phyloP scores from a whole-genome alignment of 2,797 vertebrate species.

The Malurus leucopterus region DNA sequence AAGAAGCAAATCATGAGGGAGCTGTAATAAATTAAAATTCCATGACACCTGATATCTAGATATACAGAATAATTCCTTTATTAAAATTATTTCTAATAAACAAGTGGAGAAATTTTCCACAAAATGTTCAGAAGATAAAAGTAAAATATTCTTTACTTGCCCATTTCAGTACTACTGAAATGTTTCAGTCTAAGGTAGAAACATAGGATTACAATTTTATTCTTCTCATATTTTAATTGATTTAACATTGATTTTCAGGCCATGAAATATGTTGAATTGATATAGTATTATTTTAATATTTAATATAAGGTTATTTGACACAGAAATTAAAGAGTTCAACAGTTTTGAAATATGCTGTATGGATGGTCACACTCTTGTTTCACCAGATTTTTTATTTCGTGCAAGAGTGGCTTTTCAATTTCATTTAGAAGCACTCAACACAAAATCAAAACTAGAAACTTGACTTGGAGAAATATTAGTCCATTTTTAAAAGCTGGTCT shows the following conservation, averaged over 20 bases:
- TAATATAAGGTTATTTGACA: background rate
- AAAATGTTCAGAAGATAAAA: background rate
- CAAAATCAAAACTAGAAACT: background rate
- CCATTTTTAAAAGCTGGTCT: background rate
- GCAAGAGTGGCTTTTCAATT: background rate
- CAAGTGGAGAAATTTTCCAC: background rate
- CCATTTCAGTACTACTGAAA: background rate
- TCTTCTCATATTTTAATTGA: background rate
- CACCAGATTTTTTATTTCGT: background rate
- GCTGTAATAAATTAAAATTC: background rate
- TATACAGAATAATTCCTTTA: background rate
- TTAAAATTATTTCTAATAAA: background rate
- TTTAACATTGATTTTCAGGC: background rate
- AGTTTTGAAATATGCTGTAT: background rate
- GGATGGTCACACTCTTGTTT: background rate
- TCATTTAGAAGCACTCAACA: background rate
- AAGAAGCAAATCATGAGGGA: background rate
- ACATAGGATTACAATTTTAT: background rate
- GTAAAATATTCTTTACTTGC: background rate
- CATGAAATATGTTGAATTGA: background rate
- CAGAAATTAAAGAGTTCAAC: background rate
- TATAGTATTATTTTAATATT: background rate
- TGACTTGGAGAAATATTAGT: background rate
- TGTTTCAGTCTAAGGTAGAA: background rate
- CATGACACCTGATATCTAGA: background rate